phyloP scores from a whole-genome alignment of 2,113 vertebrate species.

The Ceratotherium simum region DNA sequence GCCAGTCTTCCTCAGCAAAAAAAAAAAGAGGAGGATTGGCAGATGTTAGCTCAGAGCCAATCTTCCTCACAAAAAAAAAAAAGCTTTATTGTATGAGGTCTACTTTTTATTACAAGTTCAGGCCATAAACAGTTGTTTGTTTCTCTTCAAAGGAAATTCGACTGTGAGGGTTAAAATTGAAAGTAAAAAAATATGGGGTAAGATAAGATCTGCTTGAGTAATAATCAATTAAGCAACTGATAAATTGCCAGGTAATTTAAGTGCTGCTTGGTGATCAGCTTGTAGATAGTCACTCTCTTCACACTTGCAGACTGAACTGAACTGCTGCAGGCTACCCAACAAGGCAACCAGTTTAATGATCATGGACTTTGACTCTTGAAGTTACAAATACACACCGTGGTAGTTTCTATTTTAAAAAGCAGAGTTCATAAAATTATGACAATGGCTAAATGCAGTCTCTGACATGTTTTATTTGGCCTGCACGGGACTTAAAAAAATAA shows the following conservation, averaged over 20 bases:
- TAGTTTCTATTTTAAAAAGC: constrained; percentile 7
- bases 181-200: not conserved
- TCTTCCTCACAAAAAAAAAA: too few relatives aligned
- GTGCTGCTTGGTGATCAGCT: not conserved
- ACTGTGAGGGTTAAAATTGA: not conserved
- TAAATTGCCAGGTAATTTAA: not conserved
- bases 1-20: too few relatives aligned
- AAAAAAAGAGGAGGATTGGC: too few relatives aligned
- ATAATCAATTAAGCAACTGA: constrained; percentile 8
- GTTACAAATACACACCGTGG: not conserved
- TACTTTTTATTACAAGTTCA: too few relatives aligned
- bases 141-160: constrained; percentile 59
- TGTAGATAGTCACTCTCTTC: not conserved
- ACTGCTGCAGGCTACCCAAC: not conserved
- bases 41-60: too few relatives aligned
- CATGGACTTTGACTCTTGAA: not conserved
- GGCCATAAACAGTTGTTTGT: not conserved
- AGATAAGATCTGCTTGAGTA: constrained; percentile 7
- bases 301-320: not conserved
- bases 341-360: not conserved
- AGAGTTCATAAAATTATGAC: not conserved
- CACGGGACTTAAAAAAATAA: not conserved
- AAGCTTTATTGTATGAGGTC: not conserved
- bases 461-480: not conserved
- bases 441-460: not conserved